Evolutionary conservation across 2,797 vertebrate species (phyloP).

Genomic region (Ispidina picta): DNA sequence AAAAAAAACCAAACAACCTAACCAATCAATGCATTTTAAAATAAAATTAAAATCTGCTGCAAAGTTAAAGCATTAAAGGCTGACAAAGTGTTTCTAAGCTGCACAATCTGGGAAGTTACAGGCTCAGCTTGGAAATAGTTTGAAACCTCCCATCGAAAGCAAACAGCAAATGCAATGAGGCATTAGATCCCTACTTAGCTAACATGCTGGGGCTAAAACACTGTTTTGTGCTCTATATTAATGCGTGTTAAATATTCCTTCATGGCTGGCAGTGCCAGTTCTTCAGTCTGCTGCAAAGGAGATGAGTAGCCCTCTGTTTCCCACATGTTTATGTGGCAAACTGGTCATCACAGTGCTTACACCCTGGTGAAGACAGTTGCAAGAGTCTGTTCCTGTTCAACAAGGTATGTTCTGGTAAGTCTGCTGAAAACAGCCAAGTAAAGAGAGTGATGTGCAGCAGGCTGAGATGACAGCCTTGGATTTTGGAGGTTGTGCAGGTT

Average conservation of each 20-base stretch:
- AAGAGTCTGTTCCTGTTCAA: background rate
- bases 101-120: background rate
- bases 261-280: background rate
- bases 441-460: background rate
- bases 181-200: rapidly evolving
- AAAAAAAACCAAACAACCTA: background rate
- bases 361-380: background rate
- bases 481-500: background rate
- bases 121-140: background rate
- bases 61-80: background rate
- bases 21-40: background rate
- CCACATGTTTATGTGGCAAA: background rate
- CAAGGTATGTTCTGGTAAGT: background rate
- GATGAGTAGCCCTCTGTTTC: background rate
- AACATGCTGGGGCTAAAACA: background rate
- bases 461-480: background rate
- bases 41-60: background rate
- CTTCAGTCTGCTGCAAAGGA: background rate
- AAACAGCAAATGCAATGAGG: background rate
- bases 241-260: background rate
- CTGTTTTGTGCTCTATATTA: background rate
- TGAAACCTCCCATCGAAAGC: background rate
- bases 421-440: background rate
- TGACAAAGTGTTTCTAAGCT: background rate
- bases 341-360: rapidly evolving